Evolutionary conservation across 2,113 vertebrate genomes (phyloP), one percentile per base, ranked within the genome.

Genomic region (Thamnaconus septentrionalis): DNA sequence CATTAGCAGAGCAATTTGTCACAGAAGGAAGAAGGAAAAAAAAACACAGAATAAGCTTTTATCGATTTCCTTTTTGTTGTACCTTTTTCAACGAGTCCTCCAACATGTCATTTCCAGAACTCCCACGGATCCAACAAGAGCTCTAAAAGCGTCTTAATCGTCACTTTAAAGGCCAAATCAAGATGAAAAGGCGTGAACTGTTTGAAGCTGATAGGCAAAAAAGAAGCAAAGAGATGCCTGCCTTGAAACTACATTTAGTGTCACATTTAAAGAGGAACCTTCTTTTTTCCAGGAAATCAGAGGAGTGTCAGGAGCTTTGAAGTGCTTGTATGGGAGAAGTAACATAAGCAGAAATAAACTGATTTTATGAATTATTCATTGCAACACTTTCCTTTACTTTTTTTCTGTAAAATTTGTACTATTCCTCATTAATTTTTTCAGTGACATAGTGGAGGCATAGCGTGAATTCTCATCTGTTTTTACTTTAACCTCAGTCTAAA

Each of bases 101-200:
- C 55, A 59, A 61, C 57, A 53, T 71, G 54, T 72, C 53, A 66
- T n/a, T 51, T 62, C 39, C 46, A 43, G 57, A 68, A 68, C 62
- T 71, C 54, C 68, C 63, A 18, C 18, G 45, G 69, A 79, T 86
- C 56, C 67, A 77, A 6, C 52, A 40, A 39, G 39, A 68, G 52
- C 82, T 86, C 76, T 85, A 41, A 84, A 79, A 78, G 75, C 18
- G 48, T 69, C 70, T 89, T 87, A 83, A 83, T 85, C 48, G 57
- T 57, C 1, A 10, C 61, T 85, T 88, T 78, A 75, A 84, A 84
- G 81, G 61, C 52, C 42, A 81, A 86, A 82, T 81, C 66, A 71
- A 75, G 75, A 76, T 62, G 55, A 77, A 85, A 69, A 72, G 52
- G 72, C 64, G 50, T 66, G 11, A 52, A 59, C 60, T 6, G 60